phyloP scores from a whole-genome alignment of 2,113 vertebrate genomes.

The Dendrocopos noguchii region DNA sequence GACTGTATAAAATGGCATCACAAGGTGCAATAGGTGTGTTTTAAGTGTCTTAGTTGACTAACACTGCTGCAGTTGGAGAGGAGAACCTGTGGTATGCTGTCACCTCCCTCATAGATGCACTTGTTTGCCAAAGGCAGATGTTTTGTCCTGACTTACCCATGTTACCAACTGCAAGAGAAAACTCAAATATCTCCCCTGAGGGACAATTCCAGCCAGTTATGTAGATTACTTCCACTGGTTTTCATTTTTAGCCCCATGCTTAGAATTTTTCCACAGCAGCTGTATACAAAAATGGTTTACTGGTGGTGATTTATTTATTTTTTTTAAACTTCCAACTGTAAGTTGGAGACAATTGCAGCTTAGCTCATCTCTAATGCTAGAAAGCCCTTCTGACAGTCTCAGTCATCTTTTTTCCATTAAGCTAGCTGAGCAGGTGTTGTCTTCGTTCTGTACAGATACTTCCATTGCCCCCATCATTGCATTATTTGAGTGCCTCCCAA shows the following conservation, averaged over 20 bases:
- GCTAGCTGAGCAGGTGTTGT: slow-evolving; percentile 23
- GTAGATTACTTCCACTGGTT: not conserved
- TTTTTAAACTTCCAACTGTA: not conserved
- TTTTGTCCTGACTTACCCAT: not conserved
- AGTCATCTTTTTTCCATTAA: slow-evolving; percentile 48
- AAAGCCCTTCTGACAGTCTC: not conserved
- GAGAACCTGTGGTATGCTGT: not conserved
- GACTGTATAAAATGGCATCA: not conserved
- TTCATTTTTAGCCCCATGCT: not conserved
- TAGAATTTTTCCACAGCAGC: not conserved
- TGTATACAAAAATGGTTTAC: not conserved
- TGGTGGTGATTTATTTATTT: not conserved
- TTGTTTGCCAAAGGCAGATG: not conserved
- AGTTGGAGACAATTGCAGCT: not conserved
- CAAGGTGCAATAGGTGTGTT: not conserved
- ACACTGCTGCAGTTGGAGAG: not conserved
- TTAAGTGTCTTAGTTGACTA: not conserved
- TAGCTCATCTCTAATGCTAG: not conserved
- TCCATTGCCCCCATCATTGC: not conserved
- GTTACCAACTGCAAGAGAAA: not conserved
- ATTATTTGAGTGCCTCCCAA: slow-evolving; percentile 8
- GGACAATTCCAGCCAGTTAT: not conserved
- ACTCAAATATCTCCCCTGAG: not conserved
- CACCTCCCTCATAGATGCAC: not conserved
- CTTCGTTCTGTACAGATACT: slow-evolving; percentile 36